Evolutionary conservation across 2,113 vertebrate genomes (phyloP), one percentile per base, ranked within the genome.

Genomic region (Scytalopus superciliaris): DNA sequence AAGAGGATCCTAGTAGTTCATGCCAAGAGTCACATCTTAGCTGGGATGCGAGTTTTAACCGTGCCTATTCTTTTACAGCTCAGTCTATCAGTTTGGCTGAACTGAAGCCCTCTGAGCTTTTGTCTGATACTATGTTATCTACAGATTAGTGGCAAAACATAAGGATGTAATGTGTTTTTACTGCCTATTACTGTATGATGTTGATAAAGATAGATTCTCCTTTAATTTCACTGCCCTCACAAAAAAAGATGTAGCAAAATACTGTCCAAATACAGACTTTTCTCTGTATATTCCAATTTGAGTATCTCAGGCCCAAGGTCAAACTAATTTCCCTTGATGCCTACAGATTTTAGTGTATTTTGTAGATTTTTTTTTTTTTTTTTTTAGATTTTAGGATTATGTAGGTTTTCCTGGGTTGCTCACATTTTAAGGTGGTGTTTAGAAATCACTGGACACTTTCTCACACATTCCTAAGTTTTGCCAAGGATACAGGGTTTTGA

Each of bases 261-360:
- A 15, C 2, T 44, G 12, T 28, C 55, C 12, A 21, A 6, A 4
- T 18, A 8, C 0, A 39, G 35, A 56, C 4, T 39, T 69, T 1
- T 27, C 2, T 56, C 35, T 33, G 21, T 30, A 40, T 35, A 5
- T 16, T 66, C 37, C 57, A 1, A 24, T 89, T 73, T 2, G 2
- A 6, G 17, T 55, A 68, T 16, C 18, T 22, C 62, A 50, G n/a
- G 33, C 11, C 11, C 5, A 33, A 19, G 7, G 3, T 31, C 59
- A 72, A 31, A 35, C 0, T 13, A 3, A n/a, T 74, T 44, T 57
- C 33, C 9, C 49, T 28, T 39, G 19, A 45, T 45, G 45, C 45
- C 45, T 45, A 45, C 19, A 19, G 45, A 45, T 45, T 45, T 45
- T 45, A 45, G 19, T 21, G 45, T 21, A 45, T 45, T 45, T 45